Base-by-base conservation (phyloP, 2,888 invertebrate species). In the Rhyacophila evoluta region DNA sequence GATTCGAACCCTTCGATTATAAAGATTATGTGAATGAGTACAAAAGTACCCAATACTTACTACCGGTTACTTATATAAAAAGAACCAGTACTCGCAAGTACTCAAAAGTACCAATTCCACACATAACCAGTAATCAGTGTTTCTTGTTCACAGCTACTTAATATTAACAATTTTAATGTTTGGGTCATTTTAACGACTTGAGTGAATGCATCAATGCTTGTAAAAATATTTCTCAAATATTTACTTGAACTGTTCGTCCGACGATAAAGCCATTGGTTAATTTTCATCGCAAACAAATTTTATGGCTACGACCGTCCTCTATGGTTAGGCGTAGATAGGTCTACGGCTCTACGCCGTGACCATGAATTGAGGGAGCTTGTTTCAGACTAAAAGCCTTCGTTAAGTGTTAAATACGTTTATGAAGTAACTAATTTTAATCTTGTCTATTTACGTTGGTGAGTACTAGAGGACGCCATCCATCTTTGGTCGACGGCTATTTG, bases 331-430 rank as follows among this genome's bases (percentile, higher is more conserved):
- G 25, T 55, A 55, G 55, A 55, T 33, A 33, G 29, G 55, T 25
- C 15, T 55, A 55, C 19, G 55, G 10, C 19, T 12, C 15, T 55
- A 55, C 8, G 55, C 8, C 19, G 8, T 10, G 19, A 19, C 15
- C 8, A 1, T 19, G 55, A 8, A 19, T 10, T 15, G 55, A 1
- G 25, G 25, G 2, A 55, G 55, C 55, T 25, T 19, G 55, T 55
- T 55, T 55, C 19, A 55, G 55, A 55, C 55, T 55, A 55, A 55
- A 55, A 55, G 55, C 55, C 25, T 55, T 55, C 55, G 55, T 25
- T 55, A 55, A 55, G 55, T 55, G 19, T 19, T 55, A 25, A 55
- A 55, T 55, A 25, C 55, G 55, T 55, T 41, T 55, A 55, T 19
- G 55, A 19, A 19, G 25, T 55, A 25, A 55, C 55, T 55, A 55